phyloP scores from a whole-genome alignment of 2,113 vertebrate species.

The Chloropsis cyanopogon region DNA sequence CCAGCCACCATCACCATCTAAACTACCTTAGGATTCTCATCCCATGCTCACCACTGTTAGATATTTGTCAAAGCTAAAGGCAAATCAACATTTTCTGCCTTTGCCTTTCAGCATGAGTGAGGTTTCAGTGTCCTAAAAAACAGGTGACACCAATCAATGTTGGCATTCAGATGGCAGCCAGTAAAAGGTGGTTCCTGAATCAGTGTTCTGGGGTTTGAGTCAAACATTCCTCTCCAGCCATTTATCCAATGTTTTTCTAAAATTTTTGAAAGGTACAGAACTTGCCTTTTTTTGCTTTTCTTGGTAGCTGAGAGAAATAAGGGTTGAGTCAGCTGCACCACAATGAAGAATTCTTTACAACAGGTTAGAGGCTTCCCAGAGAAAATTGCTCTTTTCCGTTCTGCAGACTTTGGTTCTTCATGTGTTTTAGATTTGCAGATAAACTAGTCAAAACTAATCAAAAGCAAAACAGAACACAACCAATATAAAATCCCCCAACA shows the following conservation, averaged over 20 bases:
- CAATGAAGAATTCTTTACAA: neutral
- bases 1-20: neutral
- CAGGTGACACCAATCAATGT: neutral
- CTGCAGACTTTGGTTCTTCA: neutral
- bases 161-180: neutral
- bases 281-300: neutral
- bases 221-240: neutral
- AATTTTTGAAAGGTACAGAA: neutral
- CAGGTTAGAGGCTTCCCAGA: neutral
- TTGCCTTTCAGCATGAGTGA: neutral
- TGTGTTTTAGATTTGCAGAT: neutral
- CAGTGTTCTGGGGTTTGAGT: neutral
- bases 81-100: neutral
- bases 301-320: neutral
- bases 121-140: neutral
- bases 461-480: neutral
- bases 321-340: neutral
- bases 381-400: neutral
- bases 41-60: neutral
- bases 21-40: neutral
- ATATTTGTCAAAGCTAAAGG: neutral
- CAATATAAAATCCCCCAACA: neutral
- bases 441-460: neutral
- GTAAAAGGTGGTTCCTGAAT: neutral
- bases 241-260: neutral